These are phyloP conservation scores for Chelon auratus DNA, from an alignment of 2,797 vertebrate species.

Conservation along the genomic window DNA sequence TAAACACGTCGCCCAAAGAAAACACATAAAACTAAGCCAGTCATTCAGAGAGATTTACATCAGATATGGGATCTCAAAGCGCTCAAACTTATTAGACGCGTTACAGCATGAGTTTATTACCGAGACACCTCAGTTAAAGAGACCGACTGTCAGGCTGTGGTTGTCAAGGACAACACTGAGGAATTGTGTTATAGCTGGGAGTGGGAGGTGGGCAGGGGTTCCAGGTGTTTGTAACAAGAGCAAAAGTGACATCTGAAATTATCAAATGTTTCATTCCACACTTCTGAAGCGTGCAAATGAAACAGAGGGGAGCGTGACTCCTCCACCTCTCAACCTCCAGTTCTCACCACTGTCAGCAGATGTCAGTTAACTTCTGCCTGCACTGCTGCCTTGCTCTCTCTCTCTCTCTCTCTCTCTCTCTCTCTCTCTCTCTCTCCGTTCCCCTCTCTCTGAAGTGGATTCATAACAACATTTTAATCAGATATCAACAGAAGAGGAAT, in stretches of 20 bases:
- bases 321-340: slow-evolving; percentile 63
- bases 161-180: slow-evolving; percentile 47
- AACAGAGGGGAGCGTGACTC: slow-evolving; percentile 60
- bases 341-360: slow-evolving; percentile 74
- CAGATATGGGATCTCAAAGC: slow-evolving; percentile 6
- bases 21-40: not conserved
- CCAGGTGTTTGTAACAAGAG: slow-evolving; percentile 70
- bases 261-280: slow-evolving; percentile 73
- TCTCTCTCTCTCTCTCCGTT: slow-evolving; percentile 14
- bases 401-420: slow-evolving; percentile 17
- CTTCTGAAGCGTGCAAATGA: slow-evolving; percentile 74
- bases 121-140: slow-evolving; percentile 32
- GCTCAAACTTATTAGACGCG: slow-evolving; percentile 52
- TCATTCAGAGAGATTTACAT: slow-evolving; percentile 2
- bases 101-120: slow-evolving; percentile 36
- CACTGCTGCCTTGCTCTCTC: slow-evolving; percentile 9
- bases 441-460: slow-evolving; percentile 26
- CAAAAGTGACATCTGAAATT: slow-evolving; percentile 72
- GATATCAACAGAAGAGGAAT: slow-evolving; percentile 34
- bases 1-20: not conserved
- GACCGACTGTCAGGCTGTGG: slow-evolving; percentile 39
- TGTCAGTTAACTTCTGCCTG: slow-evolving; percentile 66
- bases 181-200: slow-evolving; percentile 39
- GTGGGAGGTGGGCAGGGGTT: slow-evolving; percentile 48
- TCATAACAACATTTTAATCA: slow-evolving; percentile 49